Evolutionary conservation across 64 coral and sea anemone genomes (phyloP).

Genomic region (Acropora tenuis): DNA sequence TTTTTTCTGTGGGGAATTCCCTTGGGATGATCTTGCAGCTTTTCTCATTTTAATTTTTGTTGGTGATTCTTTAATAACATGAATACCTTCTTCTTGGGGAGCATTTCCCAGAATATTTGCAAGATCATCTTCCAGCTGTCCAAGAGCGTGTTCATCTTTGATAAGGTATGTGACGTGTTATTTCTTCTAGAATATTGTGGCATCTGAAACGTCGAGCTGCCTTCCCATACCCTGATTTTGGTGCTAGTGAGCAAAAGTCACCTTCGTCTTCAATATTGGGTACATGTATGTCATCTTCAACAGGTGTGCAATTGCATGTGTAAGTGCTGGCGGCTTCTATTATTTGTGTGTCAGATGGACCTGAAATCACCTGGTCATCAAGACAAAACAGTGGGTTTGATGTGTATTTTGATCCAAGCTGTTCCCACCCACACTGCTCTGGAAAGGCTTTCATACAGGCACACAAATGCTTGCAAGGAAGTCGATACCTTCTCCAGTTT

Average conservation of each 20-base stretch:
- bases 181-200: slow-evolving; percentile 38
- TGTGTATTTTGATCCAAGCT: neutral
- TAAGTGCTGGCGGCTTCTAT: neutral
- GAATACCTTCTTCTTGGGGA: too few species aligned
- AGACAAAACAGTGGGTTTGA: slow-evolving; percentile 22
- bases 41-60: too few species aligned
- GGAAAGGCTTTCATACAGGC: neutral
- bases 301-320: neutral
- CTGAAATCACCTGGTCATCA: neutral
- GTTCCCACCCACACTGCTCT: slow-evolving; percentile 23
- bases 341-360: neutral
- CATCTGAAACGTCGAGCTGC: neutral
- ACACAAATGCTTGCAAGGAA: slow-evolving; percentile 61
- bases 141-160: neutral
- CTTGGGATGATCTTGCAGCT: too few species aligned
- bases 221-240: neutral
- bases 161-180: slow-evolving; percentile 22
- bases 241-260: neutral
- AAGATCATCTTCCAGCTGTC: neutral
- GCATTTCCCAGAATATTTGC: neutral
- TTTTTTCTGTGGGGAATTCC: too few species aligned
- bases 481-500: slow-evolving; percentile 33
- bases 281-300: neutral
- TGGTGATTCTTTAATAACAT: too few species aligned
- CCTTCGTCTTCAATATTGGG: neutral